Conservation (phyloP, 2,888 invertebrate genomes). For the Masnerella sp. region DNA sequence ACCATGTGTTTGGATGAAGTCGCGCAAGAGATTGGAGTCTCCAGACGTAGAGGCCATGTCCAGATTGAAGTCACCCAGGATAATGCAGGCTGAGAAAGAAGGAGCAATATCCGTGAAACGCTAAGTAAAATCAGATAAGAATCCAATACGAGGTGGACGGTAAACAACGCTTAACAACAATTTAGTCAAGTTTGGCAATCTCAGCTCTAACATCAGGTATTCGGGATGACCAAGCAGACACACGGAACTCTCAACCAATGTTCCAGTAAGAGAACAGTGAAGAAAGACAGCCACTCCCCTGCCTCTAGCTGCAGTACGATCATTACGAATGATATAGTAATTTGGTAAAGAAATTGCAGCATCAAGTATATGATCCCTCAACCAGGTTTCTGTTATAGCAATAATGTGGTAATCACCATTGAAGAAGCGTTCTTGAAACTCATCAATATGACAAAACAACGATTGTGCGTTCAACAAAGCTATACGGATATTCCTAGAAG, state of each 20-base stretch:
- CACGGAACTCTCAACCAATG: neutral
- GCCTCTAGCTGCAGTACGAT: neutral
- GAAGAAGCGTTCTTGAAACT: no score
- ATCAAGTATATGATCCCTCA: neutral
- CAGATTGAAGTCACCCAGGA: neutral
- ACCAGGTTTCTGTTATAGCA: conserved; percentile 17
- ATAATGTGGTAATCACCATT: conserved; percentile 1
- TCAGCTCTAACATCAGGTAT: neutral
- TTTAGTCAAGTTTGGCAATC: neutral
- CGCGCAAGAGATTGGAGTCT: no score
- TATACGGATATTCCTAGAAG: no score
- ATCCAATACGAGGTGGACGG: neutral
- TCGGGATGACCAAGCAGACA: neutral
- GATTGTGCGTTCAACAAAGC: no score
- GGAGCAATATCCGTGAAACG: neutral
- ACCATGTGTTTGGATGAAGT: no score
- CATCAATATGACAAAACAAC: no score
- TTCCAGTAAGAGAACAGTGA: neutral
- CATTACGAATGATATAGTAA: conserved; percentile 11
- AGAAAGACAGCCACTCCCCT: conserved; percentile 1
- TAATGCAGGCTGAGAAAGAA: neutral
- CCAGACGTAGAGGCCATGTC: neutral
- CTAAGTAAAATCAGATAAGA: neutral
- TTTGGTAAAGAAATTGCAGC: neutral
- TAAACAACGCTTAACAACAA: neutral